phyloP scores from a whole-genome alignment of 2,888 invertebrate genomes.

The Mesorhabditis spiculigera region DNA sequence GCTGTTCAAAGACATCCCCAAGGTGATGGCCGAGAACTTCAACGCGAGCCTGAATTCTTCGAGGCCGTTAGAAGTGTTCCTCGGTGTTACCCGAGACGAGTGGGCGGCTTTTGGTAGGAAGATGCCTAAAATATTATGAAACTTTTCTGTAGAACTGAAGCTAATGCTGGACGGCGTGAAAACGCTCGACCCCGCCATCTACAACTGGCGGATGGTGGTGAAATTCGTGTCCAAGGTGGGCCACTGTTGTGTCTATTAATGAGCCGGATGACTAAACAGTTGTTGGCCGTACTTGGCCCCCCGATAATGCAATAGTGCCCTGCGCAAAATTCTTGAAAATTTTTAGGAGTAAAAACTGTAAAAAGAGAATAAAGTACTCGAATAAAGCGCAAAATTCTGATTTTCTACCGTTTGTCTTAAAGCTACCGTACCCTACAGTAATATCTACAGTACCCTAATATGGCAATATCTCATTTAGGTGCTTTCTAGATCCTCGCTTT shows the following conservation, averaged over 20 bases:
- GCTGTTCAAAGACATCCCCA: slow-evolving; percentile 4
- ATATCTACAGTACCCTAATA: no score
- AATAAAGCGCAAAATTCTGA: no score
- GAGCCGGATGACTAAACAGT: no score
- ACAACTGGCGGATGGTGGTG: background rate
- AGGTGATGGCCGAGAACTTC: background rate
- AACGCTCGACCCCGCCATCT: background rate
- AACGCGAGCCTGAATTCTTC: background rate
- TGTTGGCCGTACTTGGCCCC: no score
- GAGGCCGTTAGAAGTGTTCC: background rate
- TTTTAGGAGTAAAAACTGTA: no score
- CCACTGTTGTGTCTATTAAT: no score
- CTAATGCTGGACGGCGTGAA: background rate
- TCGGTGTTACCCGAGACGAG: background rate
- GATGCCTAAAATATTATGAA: no score
- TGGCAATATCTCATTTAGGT: background rate
- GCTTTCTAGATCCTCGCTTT: background rate
- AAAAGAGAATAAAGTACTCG: no score
- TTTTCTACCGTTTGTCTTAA: no score
- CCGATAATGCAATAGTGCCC: no score
- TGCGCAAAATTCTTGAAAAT: no score
- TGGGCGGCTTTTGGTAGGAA: background rate
- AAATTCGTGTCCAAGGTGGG: background rate
- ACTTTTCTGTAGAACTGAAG: background rate
- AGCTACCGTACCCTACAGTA: no score